Evolutionary conservation across 2,113 vertebrate species (phyloP).

Genomic region (Etheostoma spectabile): DNA sequence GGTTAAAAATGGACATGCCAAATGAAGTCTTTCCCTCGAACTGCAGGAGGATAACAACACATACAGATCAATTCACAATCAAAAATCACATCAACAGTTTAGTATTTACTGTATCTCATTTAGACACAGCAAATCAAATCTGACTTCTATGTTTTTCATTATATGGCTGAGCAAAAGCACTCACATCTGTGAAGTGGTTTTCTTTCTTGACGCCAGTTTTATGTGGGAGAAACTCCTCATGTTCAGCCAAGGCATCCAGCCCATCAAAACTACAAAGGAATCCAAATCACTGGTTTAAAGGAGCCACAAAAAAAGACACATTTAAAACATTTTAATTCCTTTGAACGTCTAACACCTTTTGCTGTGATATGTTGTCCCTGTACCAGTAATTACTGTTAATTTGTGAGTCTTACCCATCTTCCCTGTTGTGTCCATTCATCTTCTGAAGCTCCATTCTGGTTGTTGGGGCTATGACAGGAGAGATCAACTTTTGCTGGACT

Average conservation of each 20-base stretch:
- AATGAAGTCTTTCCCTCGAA: conserved; percentile 90
- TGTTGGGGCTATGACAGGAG: neutral
- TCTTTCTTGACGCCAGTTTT: conserved; percentile 70
- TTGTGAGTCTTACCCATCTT: conserved; percentile 72
- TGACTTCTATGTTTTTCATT: neutral
- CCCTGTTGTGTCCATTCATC: conserved; percentile 77
- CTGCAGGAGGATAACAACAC: conserved; percentile 65
- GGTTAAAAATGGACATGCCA: conserved; percentile 90
- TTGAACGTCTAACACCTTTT: neutral
- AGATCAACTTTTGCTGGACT: conserved; percentile 11
- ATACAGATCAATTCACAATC: neutral
- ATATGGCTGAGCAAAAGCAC: conserved; percentile 20
- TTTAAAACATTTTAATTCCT: neutral
- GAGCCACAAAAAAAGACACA: neutral
- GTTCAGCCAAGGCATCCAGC: conserved; percentile 71
- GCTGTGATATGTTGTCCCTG: neutral
- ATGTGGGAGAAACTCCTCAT: conserved; percentile 77
- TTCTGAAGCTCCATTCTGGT: conserved; percentile 82
- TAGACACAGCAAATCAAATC: neutral
- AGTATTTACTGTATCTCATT: neutral
- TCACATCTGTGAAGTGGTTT: conserved; percentile 81
- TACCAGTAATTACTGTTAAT: neutral
- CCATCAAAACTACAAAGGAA: conserved; percentile 75
- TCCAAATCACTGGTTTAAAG: neutral
- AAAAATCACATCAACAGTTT: neutral